These are phyloP conservation scores for Cercocebus atys DNA, from an alignment of 2,113 vertebrate species.

Conservation along the genomic window DNA sequence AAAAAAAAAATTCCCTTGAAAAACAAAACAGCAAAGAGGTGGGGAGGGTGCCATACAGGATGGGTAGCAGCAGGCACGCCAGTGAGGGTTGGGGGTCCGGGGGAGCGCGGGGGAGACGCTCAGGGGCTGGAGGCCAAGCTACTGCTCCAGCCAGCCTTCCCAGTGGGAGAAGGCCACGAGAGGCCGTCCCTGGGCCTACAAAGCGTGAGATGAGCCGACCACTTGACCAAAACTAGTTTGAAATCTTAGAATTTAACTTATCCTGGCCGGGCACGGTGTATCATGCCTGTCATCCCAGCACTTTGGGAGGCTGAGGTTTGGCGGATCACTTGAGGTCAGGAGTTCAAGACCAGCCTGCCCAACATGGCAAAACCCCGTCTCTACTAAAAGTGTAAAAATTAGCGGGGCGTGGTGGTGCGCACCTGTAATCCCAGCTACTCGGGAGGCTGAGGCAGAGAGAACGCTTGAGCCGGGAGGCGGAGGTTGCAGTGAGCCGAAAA, in stretches of 20 bases:
- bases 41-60: not conserved
- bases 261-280: rapidly evolving
- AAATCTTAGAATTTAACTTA: not conserved
- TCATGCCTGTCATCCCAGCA: too few species aligned
- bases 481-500: too few species aligned
- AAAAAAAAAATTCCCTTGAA: not conserved
- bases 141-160: not conserved
- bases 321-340: too few species aligned
- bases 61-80: not conserved
- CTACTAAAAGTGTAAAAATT: too few species aligned
- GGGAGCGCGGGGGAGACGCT: not conserved
- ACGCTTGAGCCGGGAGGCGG: too few species aligned
- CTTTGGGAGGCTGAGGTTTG: too few species aligned
- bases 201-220: not conserved
- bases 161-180: not conserved
- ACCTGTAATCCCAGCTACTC: too few species aligned
- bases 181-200: not conserved
- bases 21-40: constrained; percentile 40
- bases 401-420: too few species aligned
- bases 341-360: too few species aligned
- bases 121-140: not conserved
- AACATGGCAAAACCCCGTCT: too few species aligned
- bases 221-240: not conserved
- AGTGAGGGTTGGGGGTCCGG: rapidly evolving
- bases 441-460: too few species aligned